phyloP scores from a whole-genome alignment of 2,113 vertebrate genomes.

The Machaerirhynchus nigripectus region DNA sequence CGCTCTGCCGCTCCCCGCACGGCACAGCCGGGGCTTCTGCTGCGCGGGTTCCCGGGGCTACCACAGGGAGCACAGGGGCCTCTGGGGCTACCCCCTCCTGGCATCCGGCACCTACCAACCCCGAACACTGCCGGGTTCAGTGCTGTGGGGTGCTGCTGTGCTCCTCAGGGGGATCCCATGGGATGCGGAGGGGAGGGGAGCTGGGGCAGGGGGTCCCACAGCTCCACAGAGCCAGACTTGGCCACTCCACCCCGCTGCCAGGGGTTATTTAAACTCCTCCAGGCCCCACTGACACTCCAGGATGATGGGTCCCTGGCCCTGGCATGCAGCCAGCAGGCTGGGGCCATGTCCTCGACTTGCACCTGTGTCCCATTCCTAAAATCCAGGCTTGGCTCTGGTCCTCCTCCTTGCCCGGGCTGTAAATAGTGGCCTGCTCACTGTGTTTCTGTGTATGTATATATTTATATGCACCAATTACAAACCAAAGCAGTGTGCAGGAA shows the following conservation, averaged over 20 bases:
- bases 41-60: neutral
- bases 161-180: fast-evolving
- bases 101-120: fast-evolving
- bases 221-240: fast-evolving
- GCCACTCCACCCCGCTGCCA: fast-evolving
- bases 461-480: neutral
- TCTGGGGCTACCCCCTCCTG: fast-evolving
- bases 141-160: neutral
- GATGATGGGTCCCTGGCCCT: neutral
- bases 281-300: fast-evolving
- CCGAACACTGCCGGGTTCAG: fast-evolving
- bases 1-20: neutral
- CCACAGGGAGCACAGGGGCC: neutral
- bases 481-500: neutral
- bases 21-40: neutral
- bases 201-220: neutral
- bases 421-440: conserved; percentile 20
- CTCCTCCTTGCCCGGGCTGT: neutral
- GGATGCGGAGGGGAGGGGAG: neutral
- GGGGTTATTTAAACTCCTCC: neutral
- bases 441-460: neutral
- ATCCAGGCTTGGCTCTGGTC: neutral
- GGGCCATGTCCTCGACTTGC: neutral
- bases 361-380: conserved; percentile 10
- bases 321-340: neutral